These are phyloP conservation scores for Marmota monax DNA, from an alignment of 2,113 vertebrate species.

Conservation along the genomic window DNA sequence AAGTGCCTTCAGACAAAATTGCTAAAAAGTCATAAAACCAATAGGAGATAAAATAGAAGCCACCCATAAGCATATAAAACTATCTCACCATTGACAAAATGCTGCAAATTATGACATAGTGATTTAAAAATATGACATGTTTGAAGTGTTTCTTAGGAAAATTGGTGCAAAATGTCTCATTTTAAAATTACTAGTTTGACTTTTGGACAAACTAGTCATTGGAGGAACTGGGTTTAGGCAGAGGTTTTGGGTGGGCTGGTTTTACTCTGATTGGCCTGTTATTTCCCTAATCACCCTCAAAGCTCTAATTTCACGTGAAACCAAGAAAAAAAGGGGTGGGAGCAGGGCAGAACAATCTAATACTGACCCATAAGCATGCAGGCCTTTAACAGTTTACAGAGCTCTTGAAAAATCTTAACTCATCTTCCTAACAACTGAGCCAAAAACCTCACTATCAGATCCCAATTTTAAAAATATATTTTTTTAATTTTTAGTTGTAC, in stretches of 20 bases:
- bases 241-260: slow-evolving; percentile 37
- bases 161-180: slow-evolving; percentile 52
- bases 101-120: not conserved
- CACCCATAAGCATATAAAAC: not conserved
- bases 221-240: slow-evolving; percentile 47
- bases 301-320: slow-evolving; percentile 62
- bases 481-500: too few relatives aligned
- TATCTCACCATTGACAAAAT: slow-evolving; percentile 48
- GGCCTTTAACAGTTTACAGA: not conserved
- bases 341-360: not conserved
- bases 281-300: not conserved
- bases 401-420: not conserved
- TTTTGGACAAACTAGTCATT: slow-evolving; percentile 68
- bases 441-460: not conserved
- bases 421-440: not conserved
- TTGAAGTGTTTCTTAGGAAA: slow-evolving; percentile 62
- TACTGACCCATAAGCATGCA: not conserved
- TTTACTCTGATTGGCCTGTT: slow-evolving; percentile 39
- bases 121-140: slow-evolving; percentile 53
- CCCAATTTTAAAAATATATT: not conserved
- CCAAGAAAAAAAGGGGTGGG: not conserved
- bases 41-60: slow-evolving; percentile 44
- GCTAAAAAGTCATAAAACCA: slow-evolving; percentile 61
- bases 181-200: slow-evolving; percentile 74
- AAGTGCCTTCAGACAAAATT: slow-evolving; percentile 48